Percentiles rank a stretch among this genome's conserved stretches.
Evolutionary conservation across 2,888 invertebrate species (phyloP).

Genomic region (Melinaea menophilus): DNA sequence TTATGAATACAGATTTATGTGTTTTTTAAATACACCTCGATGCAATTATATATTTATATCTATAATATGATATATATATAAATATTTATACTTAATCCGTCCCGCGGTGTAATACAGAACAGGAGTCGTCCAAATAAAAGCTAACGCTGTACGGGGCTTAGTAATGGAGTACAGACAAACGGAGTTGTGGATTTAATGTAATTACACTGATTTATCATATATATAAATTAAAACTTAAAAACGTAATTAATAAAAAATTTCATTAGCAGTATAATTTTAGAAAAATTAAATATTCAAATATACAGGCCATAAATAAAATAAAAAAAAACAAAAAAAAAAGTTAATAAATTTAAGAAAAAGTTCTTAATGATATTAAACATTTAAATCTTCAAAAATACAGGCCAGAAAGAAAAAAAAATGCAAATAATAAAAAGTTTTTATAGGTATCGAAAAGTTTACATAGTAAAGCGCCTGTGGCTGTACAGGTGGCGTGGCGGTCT

Average conservation of each 20-base stretch:
- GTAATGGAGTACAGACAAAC: conserved; percentile 64
- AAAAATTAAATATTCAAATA: too few relatives aligned
- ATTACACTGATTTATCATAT: too few relatives aligned
- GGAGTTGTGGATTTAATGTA: conserved; percentile 29
- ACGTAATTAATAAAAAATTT: not conserved
- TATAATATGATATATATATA: not conserved
- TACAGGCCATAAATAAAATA: too few relatives aligned
- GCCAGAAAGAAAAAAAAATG: too few relatives aligned
- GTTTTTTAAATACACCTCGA: too few relatives aligned
- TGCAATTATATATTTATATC: not conserved
- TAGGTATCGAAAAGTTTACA: not conserved
- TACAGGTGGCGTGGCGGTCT: conserved; percentile 66
- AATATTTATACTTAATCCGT: conserved; percentile 27
- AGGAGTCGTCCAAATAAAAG: conserved; percentile 74
- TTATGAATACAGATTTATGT: too few relatives aligned
- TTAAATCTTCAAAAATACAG: too few relatives aligned
- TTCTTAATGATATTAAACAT: too few relatives aligned
- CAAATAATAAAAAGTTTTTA: too few relatives aligned
- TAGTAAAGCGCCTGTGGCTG: conserved; percentile 30
- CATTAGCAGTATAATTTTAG: too few relatives aligned
- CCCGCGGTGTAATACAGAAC: conserved; percentile 56
- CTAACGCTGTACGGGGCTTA: conserved; percentile 68
- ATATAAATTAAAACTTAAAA: not conserved
- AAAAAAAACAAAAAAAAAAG: too few relatives aligned
- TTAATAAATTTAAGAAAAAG: too few relatives aligned